Percentiles rank a stretch among this genome's conserved stretches.
phyloP scores from a whole-genome alignment of 2,888 invertebrate genomes.

The Amorpha juglandis region DNA sequence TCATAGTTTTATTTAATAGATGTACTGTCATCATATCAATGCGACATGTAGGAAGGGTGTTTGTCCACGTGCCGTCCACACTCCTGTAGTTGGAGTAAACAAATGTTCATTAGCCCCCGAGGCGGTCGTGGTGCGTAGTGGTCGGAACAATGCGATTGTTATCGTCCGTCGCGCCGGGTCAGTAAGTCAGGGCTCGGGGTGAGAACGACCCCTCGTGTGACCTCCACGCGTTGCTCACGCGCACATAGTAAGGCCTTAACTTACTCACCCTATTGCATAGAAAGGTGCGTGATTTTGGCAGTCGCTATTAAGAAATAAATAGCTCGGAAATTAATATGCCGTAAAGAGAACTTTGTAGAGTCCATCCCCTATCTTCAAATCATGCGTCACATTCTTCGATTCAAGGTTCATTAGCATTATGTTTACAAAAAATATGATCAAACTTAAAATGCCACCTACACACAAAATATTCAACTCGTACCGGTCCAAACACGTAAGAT shows the following conservation, averaged over 20 bases:
- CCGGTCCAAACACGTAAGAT: constrained; percentile 80
- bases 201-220: constrained; percentile 43
- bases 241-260: constrained; percentile 55
- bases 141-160: constrained; percentile 71
- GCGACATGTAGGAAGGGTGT: constrained; percentile 44
- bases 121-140: constrained; percentile 46
- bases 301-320: background rate
- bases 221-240: constrained; percentile 52
- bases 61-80: constrained; percentile 75
- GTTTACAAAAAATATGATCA: constrained; percentile 71
- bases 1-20: constrained; percentile 4
- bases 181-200: constrained; percentile 63
- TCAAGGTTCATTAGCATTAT: constrained; percentile 69
- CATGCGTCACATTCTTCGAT: constrained; percentile 13
- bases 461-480: constrained; percentile 75
- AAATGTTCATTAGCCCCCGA: constrained; percentile 64
- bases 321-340: background rate
- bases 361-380: constrained; percentile 16
- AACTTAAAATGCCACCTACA: constrained; percentile 80
- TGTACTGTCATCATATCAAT: constrained; percentile 1
- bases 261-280: background rate
- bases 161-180: constrained; percentile 66
- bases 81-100: constrained; percentile 64
- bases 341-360: constrained; percentile 3
- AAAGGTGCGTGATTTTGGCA: constrained; percentile 1